phyloP scores from a whole-genome alignment of 2,888 invertebrate genomes.

The Synergus japonicus region DNA sequence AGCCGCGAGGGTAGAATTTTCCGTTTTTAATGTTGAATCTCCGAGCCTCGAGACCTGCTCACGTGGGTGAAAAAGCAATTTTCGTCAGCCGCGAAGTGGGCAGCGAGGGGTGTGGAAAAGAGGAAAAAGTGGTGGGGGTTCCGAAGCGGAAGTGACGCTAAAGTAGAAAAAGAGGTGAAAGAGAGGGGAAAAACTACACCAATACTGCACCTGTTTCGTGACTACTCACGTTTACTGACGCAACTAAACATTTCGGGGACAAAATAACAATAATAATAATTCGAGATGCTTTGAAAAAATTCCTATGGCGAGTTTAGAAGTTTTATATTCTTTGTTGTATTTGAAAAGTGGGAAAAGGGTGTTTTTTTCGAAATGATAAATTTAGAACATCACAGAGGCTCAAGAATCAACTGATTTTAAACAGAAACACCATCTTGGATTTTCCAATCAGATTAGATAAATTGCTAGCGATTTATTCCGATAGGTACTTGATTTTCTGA shows the following conservation, averaged over 20 bases:
- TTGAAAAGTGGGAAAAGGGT: neutral
- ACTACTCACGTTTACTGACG: conserved; percentile 46
- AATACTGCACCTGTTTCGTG: conserved; percentile 50
- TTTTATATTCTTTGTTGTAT: neutral
- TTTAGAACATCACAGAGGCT: neutral
- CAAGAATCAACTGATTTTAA: neutral
- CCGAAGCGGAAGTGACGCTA: conserved; percentile 47
- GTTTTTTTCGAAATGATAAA: neutral
- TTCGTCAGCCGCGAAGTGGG: conserved; percentile 54
- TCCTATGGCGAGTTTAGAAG: neutral
- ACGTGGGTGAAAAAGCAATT: conserved; percentile 61
- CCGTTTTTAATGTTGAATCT: conserved; percentile 55
- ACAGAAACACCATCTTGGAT: neutral
- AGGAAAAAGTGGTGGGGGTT: conserved; percentile 41
- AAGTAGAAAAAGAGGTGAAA: conserved; percentile 39
- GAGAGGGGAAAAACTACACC: conserved; percentile 6
- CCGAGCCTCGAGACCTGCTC: conserved; percentile 54
- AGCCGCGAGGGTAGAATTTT: conserved; percentile 56
- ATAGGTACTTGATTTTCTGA: neutral
- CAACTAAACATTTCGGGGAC: conserved; percentile 28
- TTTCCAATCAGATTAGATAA: neutral
- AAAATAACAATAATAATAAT: conserved; percentile 44
- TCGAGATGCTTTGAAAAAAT: neutral
- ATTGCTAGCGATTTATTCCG: neutral
- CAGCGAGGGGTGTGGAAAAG: conserved; percentile 44